Percentiles rank a stretch among this genome's conserved stretches.
These are phyloP conservation scores for Dioctria linearis DNA, from an alignment of 2,888 invertebrate species.

Conservation along the genomic window DNA sequence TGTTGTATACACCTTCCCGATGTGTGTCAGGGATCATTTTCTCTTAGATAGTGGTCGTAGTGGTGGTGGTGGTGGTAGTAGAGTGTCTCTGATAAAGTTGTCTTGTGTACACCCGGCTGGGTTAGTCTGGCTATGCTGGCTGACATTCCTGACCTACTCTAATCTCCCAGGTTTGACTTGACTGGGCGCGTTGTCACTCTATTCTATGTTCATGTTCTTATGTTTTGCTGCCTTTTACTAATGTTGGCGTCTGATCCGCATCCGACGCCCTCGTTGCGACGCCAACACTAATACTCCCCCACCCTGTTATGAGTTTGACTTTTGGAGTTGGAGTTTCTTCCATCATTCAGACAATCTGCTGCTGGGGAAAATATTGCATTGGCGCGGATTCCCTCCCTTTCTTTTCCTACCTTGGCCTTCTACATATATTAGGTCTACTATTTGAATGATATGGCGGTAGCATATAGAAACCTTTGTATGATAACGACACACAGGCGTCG, in stretches of 20 bases:
- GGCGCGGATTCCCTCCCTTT: conserved; percentile 51
- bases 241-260: background rate
- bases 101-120: conserved; percentile 4
- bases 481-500: conserved; percentile 10
- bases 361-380: conserved; percentile 36
- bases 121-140: conserved; percentile 42
- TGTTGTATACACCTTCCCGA: background rate
- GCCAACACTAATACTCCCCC: background rate
- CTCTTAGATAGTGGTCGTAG: background rate
- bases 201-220: too few relatives aligned
- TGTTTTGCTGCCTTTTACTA: background rate
- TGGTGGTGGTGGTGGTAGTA: background rate
- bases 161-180: conserved; percentile 12
- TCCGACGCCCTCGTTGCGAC: conserved; percentile 22
- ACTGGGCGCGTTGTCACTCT: background rate
- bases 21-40: background rate
- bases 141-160: conserved; percentile 53
- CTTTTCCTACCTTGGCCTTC: conserved; percentile 48
- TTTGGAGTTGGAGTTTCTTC: background rate
- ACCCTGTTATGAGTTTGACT: background rate
- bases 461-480: conserved; percentile 30
- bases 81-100: background rate
- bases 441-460: background rate
- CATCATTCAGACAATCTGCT: background rate
- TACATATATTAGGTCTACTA: background rate